Conservation (phyloP, 2,113 vertebrate species). For the Guaruba guarouba region DNA sequence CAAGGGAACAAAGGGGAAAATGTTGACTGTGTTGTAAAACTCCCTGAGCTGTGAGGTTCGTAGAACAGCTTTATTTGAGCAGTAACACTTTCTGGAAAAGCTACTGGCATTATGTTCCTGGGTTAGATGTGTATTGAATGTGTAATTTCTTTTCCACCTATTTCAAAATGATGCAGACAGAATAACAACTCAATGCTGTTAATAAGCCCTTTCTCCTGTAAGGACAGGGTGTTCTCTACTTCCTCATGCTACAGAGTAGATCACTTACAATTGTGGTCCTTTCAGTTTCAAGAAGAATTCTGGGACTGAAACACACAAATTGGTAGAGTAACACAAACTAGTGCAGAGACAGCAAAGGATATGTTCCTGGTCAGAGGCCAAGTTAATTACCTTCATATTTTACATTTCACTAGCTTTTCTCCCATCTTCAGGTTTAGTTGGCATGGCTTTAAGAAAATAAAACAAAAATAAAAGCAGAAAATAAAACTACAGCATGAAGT, state of each 20-base stretch:
- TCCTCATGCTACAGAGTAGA: background rate
- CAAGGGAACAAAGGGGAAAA: constrained; percentile 39
- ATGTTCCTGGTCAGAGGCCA: background rate
- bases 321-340: background rate
- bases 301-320: background rate
- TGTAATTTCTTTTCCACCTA: background rate
- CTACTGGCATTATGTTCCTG: background rate
- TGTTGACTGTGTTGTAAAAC: constrained; percentile 49
- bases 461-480: background rate
- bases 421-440: background rate
- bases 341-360: background rate
- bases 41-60: background rate
- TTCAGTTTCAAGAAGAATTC: background rate
- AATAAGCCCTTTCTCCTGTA: background rate
- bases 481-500: background rate
- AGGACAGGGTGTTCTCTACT: background rate
- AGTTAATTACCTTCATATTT: background rate
- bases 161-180: background rate
- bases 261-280: background rate
- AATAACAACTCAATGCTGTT: background rate
- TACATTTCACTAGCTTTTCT: background rate
- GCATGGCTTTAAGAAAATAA: background rate
- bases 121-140: background rate
- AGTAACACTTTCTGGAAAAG: constrained; percentile 11
- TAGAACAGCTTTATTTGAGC: constrained; percentile 63